Percentiles rank a stretch among this genome's conserved stretches.
Conservation (phyloP, 53 echinoderm and acorn worm species). For the Actinopyga echinites region DNA sequence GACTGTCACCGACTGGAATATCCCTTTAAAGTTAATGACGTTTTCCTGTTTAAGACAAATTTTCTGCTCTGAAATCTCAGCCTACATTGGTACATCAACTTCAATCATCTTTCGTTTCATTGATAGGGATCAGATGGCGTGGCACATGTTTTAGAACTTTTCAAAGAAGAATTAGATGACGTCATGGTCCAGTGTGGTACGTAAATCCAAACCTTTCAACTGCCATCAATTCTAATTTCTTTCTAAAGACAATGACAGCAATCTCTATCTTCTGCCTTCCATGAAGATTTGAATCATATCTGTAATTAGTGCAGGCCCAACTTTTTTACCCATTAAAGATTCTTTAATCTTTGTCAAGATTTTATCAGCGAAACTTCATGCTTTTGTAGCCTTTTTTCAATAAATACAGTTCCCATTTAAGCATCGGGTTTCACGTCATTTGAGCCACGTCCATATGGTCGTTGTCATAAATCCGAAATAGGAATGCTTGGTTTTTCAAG, state of each 20-base stretch:
- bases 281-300: too few relatives aligned
- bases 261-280: background rate
- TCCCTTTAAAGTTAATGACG: too few relatives aligned
- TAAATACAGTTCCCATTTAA: background rate
- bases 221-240: background rate
- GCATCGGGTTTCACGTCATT: background rate
- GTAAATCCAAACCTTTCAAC: background rate
- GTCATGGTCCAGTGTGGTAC: slow-evolving; percentile 28
- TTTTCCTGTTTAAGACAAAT: too few relatives aligned
- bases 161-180: slow-evolving; percentile 22
- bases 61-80: too few relatives aligned
- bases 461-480: background rate
- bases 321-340: too few relatives aligned
- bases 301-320: too few relatives aligned
- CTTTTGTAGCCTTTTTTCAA: background rate
- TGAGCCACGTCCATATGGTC: too few relatives aligned
- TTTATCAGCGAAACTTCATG: too few relatives aligned
- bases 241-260: background rate
- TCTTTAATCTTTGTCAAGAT: too few relatives aligned
- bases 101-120: background rate
- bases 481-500: background rate
- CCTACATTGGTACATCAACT: too few relatives aligned
- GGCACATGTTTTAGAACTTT: slow-evolving; percentile 7
- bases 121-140: slow-evolving; percentile 33
- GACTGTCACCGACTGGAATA: too few relatives aligned